Percentiles rank a stretch among this genome's conserved stretches.
These are phyloP conservation scores for Leucoptera coffeella DNA, from an alignment of 2,888 invertebrate species.

Conservation along the genomic window DNA sequence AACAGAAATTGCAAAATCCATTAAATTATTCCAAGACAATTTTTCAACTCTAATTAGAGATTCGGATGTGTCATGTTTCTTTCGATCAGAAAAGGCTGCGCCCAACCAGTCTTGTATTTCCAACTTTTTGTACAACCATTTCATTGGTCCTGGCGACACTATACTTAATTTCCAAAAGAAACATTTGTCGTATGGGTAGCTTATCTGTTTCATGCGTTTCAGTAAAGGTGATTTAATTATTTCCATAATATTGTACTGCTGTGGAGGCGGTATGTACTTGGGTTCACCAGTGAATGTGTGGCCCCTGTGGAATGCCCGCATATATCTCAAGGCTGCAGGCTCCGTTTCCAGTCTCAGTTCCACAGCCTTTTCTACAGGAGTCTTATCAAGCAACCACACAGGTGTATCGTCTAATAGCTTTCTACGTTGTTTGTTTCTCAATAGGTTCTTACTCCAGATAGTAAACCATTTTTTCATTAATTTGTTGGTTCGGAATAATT, in stretches of 20 bases:
- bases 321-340: constrained; percentile 21
- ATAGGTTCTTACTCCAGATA: constrained; percentile 25
- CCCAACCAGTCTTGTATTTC: constrained; percentile 39
- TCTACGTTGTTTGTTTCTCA: constrained; percentile 25
- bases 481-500: constrained; percentile 20
- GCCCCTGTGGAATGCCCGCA: constrained; percentile 33
- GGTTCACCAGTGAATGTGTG: constrained; percentile 30
- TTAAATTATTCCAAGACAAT: constrained; percentile 39
- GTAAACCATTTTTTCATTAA: constrained; percentile 30
- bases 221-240: constrained; percentile 33
- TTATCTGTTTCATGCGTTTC: constrained; percentile 42
- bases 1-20: constrained; percentile 41
- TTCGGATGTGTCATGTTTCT: constrained; percentile 19
- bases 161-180: constrained; percentile 59
- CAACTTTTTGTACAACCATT: constrained; percentile 32
- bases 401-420: constrained; percentile 33
- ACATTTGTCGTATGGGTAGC: constrained; percentile 29
- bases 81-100: constrained; percentile 34
- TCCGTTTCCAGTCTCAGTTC: constrained; percentile 20
- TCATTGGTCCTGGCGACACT: constrained; percentile 44
- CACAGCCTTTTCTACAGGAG: constrained; percentile 25
- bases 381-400: constrained; percentile 30
- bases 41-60: constrained; percentile 28
- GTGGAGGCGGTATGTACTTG: constrained; percentile 18
- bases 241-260: constrained; percentile 33